Percentiles rank a stretch among this genome's conserved stretches.
phyloP scores from a whole-genome alignment of 2,888 invertebrate species.

The Apomyelois bistriatella region DNA sequence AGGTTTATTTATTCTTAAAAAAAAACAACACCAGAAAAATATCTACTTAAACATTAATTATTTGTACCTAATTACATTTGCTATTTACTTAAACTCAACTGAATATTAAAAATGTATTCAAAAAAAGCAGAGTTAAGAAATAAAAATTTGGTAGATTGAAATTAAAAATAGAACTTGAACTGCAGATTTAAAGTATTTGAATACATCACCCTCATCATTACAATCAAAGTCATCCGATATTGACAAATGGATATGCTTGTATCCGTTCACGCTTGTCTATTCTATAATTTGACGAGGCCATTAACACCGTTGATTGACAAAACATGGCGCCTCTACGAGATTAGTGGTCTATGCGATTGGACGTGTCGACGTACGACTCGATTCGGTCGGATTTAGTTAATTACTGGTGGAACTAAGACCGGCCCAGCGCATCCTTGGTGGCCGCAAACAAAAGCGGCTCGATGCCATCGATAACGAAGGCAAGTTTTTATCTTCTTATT shows the following conservation, averaged over 20 bases:
- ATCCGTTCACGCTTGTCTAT: conserved; percentile 9
- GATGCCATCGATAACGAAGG: conserved; percentile 77
- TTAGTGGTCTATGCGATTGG: conserved; percentile 14
- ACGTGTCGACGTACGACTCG: conserved; percentile 21
- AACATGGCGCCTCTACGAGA: conserved; percentile 11
- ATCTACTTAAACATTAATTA: background rate
- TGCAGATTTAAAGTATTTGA: background rate
- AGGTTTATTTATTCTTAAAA: too few species aligned
- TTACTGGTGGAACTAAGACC: conserved; percentile 62
- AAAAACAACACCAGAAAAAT: background rate
- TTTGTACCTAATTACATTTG: too few species aligned
- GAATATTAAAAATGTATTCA: too few species aligned
- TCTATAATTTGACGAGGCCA: conserved; percentile 4
- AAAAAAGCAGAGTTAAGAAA: too few species aligned
- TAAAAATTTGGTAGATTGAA: too few species aligned
- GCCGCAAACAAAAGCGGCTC: conserved; percentile 75
- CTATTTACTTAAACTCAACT: too few species aligned
- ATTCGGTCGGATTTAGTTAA: conserved; percentile 69
- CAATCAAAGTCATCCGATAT: background rate
- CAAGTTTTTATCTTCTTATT: conserved; percentile 75
- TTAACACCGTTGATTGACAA: conserved; percentile 8
- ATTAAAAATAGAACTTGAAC: too few species aligned
- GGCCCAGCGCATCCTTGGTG: conserved; percentile 53
- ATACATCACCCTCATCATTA: background rate
- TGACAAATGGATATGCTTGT: conserved; percentile 6